Base-by-base conservation (phyloP, 2,113 vertebrate species). In the Podocnemis expansa region DNA sequence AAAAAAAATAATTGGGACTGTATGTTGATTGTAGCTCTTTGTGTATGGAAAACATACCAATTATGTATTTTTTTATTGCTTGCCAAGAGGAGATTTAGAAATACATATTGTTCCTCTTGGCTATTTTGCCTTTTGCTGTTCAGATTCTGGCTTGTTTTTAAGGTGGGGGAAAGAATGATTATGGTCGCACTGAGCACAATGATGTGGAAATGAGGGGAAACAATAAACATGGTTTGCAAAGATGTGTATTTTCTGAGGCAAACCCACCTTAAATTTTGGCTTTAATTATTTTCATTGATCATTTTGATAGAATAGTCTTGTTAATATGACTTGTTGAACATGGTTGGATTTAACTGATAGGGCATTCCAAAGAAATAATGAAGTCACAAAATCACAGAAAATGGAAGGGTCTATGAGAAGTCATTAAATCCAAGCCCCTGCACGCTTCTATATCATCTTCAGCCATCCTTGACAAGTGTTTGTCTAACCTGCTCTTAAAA, bases 251-350 rank as follows among this genome's bases (percentile, higher is more conserved):
- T 95, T 91, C 81, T 78, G 34, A 94, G 45, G 82, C 51, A 91
- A 96, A 93, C 89, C 19, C 63, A 25, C 75, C 92, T 91, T 86
- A 88, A 95, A 92, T 86, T 41, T 76, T 75, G 70, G 83, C 9
- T 80, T 82, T 92, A 91, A 90, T 11, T 52, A 84, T 54, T 85
- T 58, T 52, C 1, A 0, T 89, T 58, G 6, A 84, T 89, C 0
- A 58, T 89, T 89, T 79, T 89, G 24, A 11, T 91, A 43, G 45
- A 91, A 58, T 2, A 3, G 6, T 91, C 19, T 89, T 88, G n/a
- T 27, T 76, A 78, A 90, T 47, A 45, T 43, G 67, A 92, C 31
- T 93, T 92, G 58, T 45, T 93, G 93, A 84, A 24, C 51, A 21
- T 58, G n/a, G 84, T 4, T 10, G 5, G 2, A 49, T 92, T 94